Percentiles rank a stretch among this genome's conserved stretches.
Evolutionary conservation across 35 echinoderm and acorn worm genomes (phyloP).

Genomic region (Apostichopus californicus): DNA sequence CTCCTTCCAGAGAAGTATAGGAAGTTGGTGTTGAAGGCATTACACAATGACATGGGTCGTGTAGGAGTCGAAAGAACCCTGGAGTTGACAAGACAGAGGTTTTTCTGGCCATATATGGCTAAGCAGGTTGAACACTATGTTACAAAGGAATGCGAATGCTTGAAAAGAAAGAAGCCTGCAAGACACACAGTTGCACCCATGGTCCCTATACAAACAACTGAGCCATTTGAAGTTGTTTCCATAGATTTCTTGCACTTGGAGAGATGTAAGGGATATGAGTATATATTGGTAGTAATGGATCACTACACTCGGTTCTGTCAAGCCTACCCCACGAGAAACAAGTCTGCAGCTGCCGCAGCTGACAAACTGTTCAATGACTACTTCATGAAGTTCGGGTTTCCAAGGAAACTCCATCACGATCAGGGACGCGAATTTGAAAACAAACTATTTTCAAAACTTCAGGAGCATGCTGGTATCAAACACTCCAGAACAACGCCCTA

Average conservation of each 20-base stretch:
- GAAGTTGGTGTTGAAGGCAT: constrained; percentile 25
- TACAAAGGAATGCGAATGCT: constrained; percentile 38
- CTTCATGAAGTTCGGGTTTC: constrained; percentile 55
- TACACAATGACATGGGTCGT: constrained; percentile 78
- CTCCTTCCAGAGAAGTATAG: constrained; percentile 56
- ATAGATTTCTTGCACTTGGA: constrained; percentile 71
- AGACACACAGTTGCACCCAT: constrained; percentile 12
- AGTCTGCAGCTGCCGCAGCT: constrained; percentile 45
- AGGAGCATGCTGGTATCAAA: constrained; percentile 37
- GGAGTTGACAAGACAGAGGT: constrained; percentile 21
- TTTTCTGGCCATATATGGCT: constrained; percentile 50
- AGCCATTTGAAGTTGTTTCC: constrained; percentile 56
- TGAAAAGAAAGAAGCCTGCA: constrained; percentile 45
- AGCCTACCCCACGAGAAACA: constrained; percentile 62
- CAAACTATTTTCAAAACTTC: constrained; percentile 27
- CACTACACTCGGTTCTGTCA: constrained; percentile 56
- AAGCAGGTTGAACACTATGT: constrained; percentile 28
- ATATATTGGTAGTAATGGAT: constrained; percentile 37
- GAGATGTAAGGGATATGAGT: background rate
- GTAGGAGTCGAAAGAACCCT: constrained; percentile 48
- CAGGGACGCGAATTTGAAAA: constrained; percentile 71
- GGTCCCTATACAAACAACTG: constrained; percentile 34
- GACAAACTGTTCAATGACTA: constrained; percentile 61
- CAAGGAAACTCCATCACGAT: constrained; percentile 59
- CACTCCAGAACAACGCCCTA: constrained; percentile 56